A percentile compares a stretch with the other conserved stretches of the same genome.
Evolutionary conservation across 2,113 vertebrate species (phyloP).

Genomic region (Myrmophylax atrothorax): DNA sequence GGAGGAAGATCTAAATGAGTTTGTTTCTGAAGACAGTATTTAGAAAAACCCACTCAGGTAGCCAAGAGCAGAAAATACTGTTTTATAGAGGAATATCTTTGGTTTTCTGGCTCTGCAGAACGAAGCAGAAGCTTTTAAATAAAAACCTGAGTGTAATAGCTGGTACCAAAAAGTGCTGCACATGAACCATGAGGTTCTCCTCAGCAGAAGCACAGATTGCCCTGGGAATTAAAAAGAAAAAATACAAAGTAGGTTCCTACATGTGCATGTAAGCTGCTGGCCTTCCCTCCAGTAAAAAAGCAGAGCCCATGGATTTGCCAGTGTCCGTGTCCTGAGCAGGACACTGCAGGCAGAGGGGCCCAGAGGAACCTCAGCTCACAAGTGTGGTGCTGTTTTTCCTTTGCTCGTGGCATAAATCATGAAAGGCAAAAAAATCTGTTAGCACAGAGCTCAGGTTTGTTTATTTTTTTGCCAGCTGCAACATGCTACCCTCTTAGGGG

Average conservation of each 20-base stretch:
- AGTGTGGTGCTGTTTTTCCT: constrained; percentile 72
- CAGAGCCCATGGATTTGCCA: background rate
- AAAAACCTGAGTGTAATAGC: background rate
- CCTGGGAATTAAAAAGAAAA: background rate
- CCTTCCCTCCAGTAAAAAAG: background rate
- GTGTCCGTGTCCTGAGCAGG: constrained; percentile 16
- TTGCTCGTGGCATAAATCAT: constrained; percentile 72
- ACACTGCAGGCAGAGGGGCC: constrained; percentile 32
- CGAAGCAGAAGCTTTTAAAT: background rate
- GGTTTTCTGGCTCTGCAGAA: background rate
- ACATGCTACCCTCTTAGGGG: constrained; percentile 80
- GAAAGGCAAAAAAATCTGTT: constrained; percentile 57
- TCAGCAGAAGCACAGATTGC: background rate
- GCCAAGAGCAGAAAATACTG: background rate
- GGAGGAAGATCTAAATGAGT: background rate
- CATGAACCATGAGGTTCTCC: rapidly evolving
- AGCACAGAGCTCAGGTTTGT: constrained; percentile 75
- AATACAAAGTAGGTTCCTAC: rapidly evolving
- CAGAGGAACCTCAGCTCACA: constrained; percentile 65
- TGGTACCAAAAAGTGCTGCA: background rate
- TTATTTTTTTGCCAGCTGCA: constrained; percentile 84
- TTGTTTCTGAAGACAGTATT: background rate
- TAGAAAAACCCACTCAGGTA: background rate
- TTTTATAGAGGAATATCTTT: background rate
- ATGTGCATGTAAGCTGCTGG: background rate